These are phyloP conservation scores for Drosophila ohnishii DNA, from an alignment of 1,140 invertebrate species.

Conservation along the genomic window DNA sequence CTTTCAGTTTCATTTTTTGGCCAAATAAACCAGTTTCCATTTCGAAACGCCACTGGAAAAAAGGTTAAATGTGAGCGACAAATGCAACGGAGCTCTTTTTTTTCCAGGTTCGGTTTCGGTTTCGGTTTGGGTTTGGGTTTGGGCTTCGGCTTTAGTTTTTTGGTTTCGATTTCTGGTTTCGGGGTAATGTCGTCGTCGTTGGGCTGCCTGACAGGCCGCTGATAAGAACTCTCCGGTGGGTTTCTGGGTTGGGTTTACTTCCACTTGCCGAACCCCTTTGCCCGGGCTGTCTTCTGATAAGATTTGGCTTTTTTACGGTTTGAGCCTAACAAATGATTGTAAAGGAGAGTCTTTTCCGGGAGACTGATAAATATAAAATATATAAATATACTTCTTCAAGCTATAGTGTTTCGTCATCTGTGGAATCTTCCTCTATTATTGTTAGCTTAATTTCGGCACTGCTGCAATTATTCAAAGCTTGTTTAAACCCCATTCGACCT, in stretches of 20 bases:
- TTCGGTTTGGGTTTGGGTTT: not conserved
- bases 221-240: conserved; percentile 50
- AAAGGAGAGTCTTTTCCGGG: not conserved
- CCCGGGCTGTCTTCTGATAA: conserved; percentile 58
- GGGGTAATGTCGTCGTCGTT: conserved; percentile 21
- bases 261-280: not conserved
- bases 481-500: conserved; percentile 31
- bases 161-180: conserved; percentile 14
- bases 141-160: not conserved
- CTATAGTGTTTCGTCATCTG: not conserved
- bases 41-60: conserved; percentile 66
- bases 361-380: too few species aligned
- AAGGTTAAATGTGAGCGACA: conserved; percentile 74
- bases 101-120: conserved; percentile 2
- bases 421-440: conserved; percentile 35
- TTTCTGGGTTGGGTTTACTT: conserved; percentile 51
- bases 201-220: conserved; percentile 61
- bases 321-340: conserved; percentile 72
- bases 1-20: conserved; percentile 27
- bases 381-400: not conserved
- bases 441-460: conserved; percentile 32
- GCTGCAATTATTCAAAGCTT: conserved; percentile 41
- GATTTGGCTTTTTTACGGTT: conserved; percentile 49
- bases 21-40: conserved; percentile 76
- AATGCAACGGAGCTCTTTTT: conserved; percentile 22